Evolutionary conservation across 2,888 invertebrate genomes (phyloP).

Genomic region (Drosophila recens): DNA sequence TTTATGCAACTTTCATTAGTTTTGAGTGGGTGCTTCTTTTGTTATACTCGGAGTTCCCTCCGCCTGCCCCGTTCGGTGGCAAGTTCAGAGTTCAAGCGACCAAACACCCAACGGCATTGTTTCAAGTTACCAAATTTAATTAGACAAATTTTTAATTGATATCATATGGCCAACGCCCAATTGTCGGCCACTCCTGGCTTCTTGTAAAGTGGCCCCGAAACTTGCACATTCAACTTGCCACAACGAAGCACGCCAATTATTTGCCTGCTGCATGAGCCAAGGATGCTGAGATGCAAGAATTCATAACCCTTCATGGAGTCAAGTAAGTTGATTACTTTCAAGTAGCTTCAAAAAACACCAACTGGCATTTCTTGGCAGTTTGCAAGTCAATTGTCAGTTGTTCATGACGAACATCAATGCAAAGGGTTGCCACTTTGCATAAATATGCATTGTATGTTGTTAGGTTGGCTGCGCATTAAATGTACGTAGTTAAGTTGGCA

Average conservation of each 20-base stretch:
- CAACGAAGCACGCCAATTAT: constrained; percentile 46
- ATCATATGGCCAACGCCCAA: constrained; percentile 76
- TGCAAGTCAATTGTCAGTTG: constrained; percentile 9
- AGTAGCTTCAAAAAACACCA: constrained; percentile 6
- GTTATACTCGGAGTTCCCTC: constrained; percentile 8
- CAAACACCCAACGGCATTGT: constrained; percentile 66
- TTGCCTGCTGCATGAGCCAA: constrained; percentile 15
- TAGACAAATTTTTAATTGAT: constrained; percentile 81
- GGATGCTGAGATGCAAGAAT: constrained; percentile 12
- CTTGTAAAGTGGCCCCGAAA: constrained; percentile 44
- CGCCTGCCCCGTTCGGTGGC: constrained; percentile 2
- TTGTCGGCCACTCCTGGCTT: constrained; percentile 40
- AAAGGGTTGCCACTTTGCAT: constrained; percentile 3
- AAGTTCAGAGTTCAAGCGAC: constrained; percentile 69
- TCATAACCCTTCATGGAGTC: constrained; percentile 2
- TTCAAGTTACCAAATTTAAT: constrained; percentile 79
- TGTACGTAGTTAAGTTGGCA: not conserved
- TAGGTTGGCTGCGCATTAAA: constrained; percentile 5
- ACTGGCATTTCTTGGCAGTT: not conserved
- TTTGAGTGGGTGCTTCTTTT: constrained; percentile 64
- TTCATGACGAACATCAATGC: not conserved
- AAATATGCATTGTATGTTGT: not conserved
- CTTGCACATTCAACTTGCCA: constrained; percentile 53
- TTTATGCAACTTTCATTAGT: constrained; percentile 67
- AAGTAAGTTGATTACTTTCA: constrained; percentile 21